These are phyloP conservation scores for Nudaria mundana DNA, from an alignment of 2,888 invertebrate genomes.

Conservation along the genomic window DNA sequence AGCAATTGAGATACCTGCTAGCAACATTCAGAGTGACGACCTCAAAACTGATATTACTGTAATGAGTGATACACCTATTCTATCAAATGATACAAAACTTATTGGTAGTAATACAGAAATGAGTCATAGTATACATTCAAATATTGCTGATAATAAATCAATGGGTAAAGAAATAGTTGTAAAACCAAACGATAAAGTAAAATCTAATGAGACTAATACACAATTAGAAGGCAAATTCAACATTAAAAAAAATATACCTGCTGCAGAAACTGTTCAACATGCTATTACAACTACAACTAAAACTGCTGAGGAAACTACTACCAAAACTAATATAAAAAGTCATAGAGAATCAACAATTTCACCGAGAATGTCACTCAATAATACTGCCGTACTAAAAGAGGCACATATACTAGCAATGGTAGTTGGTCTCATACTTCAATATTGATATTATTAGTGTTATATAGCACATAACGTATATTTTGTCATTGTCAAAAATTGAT, in stretches of 20 bases:
- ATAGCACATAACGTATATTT: conserved; percentile 6
- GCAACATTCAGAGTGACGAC: conserved; percentile 13
- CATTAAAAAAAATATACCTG: conserved; percentile 40
- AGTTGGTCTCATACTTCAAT: conserved; percentile 18
- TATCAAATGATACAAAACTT: not conserved
- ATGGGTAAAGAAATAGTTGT: conserved; percentile 4
- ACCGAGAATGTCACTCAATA: conserved; percentile 31
- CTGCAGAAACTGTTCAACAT: conserved; percentile 60
- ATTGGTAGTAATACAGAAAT: not conserved
- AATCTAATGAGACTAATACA: conserved; percentile 7
- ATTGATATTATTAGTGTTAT: conserved; percentile 6
- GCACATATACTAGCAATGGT: conserved; percentile 20
- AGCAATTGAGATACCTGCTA: conserved; percentile 23
- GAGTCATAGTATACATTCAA: conserved; percentile 1
- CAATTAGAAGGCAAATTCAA: conserved; percentile 13
- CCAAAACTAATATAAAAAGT: conserved; percentile 22
- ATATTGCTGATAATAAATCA: not conserved
- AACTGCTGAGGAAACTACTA: conserved; percentile 33
- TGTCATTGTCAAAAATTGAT: conserved; percentile 26
- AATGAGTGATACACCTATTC: conserved; percentile 13
- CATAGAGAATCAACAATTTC: conserved; percentile 16
- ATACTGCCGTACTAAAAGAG: conserved; percentile 19
- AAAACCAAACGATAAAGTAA: conserved; percentile 7
- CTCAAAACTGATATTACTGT: conserved; percentile 29
- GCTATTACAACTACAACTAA: conserved; percentile 45